phyloP scores from a whole-genome alignment of 2,113 vertebrate genomes.

The Oceanodroma tethys region DNA sequence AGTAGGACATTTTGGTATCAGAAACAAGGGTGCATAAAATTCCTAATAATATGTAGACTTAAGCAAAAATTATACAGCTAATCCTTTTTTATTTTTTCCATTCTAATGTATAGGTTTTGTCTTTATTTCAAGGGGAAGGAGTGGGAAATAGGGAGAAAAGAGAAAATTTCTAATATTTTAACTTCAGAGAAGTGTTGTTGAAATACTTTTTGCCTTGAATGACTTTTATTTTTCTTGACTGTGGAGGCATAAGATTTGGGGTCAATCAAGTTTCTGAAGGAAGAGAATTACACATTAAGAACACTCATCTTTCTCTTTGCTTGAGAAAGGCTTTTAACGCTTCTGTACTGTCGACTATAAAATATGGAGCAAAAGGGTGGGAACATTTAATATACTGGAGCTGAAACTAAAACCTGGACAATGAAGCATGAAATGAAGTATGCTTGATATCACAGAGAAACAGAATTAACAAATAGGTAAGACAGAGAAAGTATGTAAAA shows the following conservation, averaged over 20 bases:
- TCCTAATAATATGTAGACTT: background rate
- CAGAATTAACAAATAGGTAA: slow-evolving; percentile 60
- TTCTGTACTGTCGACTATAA: background rate
- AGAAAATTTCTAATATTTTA: background rate
- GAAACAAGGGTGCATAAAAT: background rate
- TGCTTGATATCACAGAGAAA: slow-evolving; percentile 41
- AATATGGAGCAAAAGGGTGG: slow-evolving; percentile 47
- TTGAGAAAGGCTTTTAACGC: slow-evolving; percentile 35
- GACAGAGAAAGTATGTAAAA: slow-evolving; percentile 8
- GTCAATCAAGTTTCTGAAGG: slow-evolving; percentile 29
- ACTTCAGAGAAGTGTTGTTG: background rate
- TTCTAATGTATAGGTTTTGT: background rate
- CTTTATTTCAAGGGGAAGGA: background rate
- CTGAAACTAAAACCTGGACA: slow-evolving; percentile 58
- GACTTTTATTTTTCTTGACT: slow-evolving; percentile 17
- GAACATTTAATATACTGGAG: slow-evolving; percentile 43
- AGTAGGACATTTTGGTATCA: background rate
- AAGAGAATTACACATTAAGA: slow-evolving; percentile 6
- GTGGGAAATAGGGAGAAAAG: background rate
- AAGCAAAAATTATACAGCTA: background rate
- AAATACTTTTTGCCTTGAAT: background rate
- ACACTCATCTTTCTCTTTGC: background rate
- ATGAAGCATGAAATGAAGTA: slow-evolving; percentile 69
- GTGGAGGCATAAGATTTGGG: background rate
- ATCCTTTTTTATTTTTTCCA: background rate